A percentile compares a stretch with the other conserved stretches of the same genome.
Evolutionary conservation across 2,888 invertebrate species (phyloP).

Genomic region (Hyppa rectilinea): DNA sequence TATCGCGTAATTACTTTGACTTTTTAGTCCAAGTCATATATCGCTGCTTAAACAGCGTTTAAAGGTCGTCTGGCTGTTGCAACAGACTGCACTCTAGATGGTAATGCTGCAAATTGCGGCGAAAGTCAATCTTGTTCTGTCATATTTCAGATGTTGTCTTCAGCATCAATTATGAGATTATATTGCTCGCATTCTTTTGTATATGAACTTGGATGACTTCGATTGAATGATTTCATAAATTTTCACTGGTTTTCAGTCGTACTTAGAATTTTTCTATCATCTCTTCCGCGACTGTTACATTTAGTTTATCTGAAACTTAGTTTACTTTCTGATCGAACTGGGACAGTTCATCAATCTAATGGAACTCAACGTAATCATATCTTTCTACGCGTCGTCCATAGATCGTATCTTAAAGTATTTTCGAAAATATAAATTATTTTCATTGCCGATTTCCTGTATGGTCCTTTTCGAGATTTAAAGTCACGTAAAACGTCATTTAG

Average conservation of each 20-base stretch:
- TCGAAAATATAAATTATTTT: background rate
- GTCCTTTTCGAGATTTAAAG: too few species aligned
- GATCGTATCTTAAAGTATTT: background rate
- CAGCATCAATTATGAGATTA: conserved; percentile 15
- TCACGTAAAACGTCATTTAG: background rate
- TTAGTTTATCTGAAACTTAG: background rate
- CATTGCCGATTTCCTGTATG: background rate
- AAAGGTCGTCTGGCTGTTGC: conserved; percentile 62
- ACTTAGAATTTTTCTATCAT: too few species aligned
- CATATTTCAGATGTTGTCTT: conserved; percentile 37
- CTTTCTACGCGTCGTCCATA: background rate
- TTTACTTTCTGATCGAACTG: background rate
- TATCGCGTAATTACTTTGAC: conserved; percentile 43
- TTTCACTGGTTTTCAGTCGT: background rate
- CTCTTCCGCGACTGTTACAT: background rate
- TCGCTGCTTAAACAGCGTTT: conserved; percentile 39
- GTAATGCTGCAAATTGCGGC: conserved; percentile 49
- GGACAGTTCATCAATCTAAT: too few species aligned
- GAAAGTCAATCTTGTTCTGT: conserved; percentile 58
- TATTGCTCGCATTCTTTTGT: conserved; percentile 2
- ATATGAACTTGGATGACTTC: background rate
- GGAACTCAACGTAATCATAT: conserved; percentile 1
- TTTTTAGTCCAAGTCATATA: conserved; percentile 45
- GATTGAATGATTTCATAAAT: background rate
- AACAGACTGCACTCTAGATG: conserved; percentile 55